Conservation (phyloP, 2,113 vertebrate genomes). For the Donacobius atricapilla region DNA sequence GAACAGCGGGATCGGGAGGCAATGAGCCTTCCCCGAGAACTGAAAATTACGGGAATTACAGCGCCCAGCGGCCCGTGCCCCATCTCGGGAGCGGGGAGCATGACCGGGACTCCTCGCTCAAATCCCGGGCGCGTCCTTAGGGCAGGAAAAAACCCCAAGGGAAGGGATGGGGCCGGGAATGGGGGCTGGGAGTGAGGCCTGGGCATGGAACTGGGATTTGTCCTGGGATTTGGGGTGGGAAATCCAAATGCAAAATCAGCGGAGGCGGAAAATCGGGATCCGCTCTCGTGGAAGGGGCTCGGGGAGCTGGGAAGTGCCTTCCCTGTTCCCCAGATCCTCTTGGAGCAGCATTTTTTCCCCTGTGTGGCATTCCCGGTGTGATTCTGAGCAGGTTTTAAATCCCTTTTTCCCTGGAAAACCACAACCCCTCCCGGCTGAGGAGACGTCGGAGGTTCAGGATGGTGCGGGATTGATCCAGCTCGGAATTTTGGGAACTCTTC, state of each 20-base stretch:
- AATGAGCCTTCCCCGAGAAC: not conserved
- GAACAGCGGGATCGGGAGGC: not conserved
- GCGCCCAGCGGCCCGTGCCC: not conserved
- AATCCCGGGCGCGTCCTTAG: too few species aligned
- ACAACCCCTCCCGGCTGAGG: too few species aligned
- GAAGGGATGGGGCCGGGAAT: not conserved
- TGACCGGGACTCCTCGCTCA: not conserved
- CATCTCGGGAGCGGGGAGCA: not conserved
- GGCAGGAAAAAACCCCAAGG: too few species aligned
- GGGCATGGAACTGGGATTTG: not conserved
- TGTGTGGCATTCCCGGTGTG: not conserved
- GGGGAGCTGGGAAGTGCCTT: rapidly evolving
- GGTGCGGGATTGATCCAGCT: too few species aligned
- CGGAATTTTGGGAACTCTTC: too few species aligned
- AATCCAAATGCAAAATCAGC: rapidly evolving
- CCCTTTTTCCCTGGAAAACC: too few species aligned
- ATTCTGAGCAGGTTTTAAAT: rapidly evolving
- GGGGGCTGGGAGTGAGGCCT: not conserved
- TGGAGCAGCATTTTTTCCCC: too few species aligned
- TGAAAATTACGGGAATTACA: not conserved
- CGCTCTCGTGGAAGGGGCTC: rapidly evolving
- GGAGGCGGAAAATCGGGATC: rapidly evolving
- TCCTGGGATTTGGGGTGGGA: not conserved
- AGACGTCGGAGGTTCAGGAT: too few species aligned
- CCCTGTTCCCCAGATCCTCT: too few species aligned